Evolutionary conservation across 2,797 vertebrate species (phyloP).

Genomic region (Euphonia xanthogaster): DNA sequence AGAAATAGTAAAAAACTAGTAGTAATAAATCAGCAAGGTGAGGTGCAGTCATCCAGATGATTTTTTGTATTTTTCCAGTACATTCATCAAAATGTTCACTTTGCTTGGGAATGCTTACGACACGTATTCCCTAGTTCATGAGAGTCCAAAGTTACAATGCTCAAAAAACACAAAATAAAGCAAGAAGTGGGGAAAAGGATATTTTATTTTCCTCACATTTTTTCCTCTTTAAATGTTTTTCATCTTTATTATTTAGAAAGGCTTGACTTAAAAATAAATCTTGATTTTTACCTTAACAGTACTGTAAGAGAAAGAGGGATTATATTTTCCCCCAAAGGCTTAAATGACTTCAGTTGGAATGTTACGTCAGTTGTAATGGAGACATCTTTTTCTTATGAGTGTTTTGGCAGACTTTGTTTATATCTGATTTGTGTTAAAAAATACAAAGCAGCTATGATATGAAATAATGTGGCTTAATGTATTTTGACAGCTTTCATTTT

Average conservation of each 20-base stretch:
- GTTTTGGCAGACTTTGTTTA: background rate
- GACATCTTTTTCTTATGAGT: background rate
- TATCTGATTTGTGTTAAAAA: background rate
- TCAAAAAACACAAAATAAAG: background rate
- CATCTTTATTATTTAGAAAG: background rate
- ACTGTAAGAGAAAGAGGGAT: background rate
- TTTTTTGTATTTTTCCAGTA: background rate
- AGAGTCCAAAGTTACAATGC: background rate
- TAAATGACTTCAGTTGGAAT: background rate
- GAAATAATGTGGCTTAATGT: background rate
- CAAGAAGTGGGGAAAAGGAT: background rate
- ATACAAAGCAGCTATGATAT: background rate
- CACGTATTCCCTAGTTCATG: background rate
- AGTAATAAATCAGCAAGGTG: background rate
- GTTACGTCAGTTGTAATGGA: background rate
- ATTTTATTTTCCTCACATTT: background rate
- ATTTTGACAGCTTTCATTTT: background rate
- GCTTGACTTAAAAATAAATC: background rate
- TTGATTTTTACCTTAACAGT: background rate
- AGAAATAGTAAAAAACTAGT: background rate
- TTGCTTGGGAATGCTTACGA: background rate
- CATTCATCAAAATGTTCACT: background rate
- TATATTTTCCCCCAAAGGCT: background rate
- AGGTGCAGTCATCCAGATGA: background rate
- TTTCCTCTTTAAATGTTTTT: background rate